phyloP scores from a whole-genome alignment of 2,113 vertebrate species.

The Cairina moschata region DNA sequence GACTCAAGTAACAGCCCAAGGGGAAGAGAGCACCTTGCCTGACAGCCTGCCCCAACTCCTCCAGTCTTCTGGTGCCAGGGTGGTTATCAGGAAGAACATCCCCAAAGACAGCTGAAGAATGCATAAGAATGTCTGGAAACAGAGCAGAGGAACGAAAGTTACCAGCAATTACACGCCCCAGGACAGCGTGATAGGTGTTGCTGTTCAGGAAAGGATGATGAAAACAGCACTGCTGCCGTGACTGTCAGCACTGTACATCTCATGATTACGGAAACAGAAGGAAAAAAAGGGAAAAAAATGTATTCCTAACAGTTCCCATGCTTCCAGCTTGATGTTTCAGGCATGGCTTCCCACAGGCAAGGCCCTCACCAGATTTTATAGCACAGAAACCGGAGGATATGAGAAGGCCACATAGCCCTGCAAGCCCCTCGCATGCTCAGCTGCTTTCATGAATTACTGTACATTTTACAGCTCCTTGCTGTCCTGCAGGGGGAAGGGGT shows the following conservation, averaged over 20 bases:
- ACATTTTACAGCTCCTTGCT: background rate
- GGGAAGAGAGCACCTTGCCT: background rate
- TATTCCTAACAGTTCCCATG: background rate
- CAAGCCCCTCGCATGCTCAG: background rate
- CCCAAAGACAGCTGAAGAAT: background rate
- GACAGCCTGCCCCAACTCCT: background rate
- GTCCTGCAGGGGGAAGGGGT: background rate
- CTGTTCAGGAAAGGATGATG: background rate
- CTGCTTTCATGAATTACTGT: background rate
- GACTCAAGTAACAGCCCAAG: rapidly evolving
- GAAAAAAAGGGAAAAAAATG: background rate
- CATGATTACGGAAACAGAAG: too few species aligned
- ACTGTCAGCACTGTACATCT: background rate
- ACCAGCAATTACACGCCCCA: background rate
- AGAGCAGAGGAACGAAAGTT: background rate
- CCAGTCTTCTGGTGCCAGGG: background rate
- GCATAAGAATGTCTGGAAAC: background rate
- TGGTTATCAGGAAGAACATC: background rate
- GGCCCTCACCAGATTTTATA: background rate
- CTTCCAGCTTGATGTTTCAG: background rate
- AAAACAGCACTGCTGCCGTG: background rate
- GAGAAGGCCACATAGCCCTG: background rate
- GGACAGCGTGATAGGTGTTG: rapidly evolving
- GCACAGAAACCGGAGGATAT: background rate
- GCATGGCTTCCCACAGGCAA: background rate